phyloP scores from a whole-genome alignment of 2,888 invertebrate genomes.

The Melieria crassipennis region DNA sequence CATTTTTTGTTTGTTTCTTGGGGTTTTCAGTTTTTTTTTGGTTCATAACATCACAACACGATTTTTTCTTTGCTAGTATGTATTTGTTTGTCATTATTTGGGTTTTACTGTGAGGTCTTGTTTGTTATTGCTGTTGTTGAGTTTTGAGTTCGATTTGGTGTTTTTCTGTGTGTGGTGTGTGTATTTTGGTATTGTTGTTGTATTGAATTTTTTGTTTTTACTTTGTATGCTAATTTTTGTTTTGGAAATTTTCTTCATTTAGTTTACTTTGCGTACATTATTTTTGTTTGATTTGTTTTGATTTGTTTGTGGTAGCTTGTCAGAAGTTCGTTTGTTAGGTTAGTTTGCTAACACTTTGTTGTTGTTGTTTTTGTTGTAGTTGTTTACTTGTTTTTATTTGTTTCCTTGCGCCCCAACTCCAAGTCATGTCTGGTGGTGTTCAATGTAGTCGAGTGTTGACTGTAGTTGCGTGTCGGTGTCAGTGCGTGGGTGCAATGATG shows the following conservation, averaged over 20 bases:
- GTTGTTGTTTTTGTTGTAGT: constrained; percentile 27
- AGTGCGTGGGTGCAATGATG: constrained; percentile 21
- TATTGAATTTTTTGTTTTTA: background rate
- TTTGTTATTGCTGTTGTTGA: too few relatives aligned
- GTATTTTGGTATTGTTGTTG: too few relatives aligned
- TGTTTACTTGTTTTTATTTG: constrained; percentile 38
- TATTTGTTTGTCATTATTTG: background rate
- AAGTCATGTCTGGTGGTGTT: constrained; percentile 46
- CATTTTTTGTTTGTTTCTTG: constrained; percentile 31
- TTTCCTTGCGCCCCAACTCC: constrained; percentile 62
- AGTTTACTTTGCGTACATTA: background rate
- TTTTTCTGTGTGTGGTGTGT: too few relatives aligned
- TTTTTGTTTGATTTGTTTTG: background rate
- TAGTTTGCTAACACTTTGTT: too few relatives aligned
- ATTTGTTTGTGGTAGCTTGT: too few relatives aligned
- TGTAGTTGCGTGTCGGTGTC: constrained; percentile 21
- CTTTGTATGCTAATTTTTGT: background rate
- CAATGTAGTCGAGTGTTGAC: constrained; percentile 14
- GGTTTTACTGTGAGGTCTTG: too few relatives aligned
- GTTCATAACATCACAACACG: constrained; percentile 38
- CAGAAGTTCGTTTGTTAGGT: too few relatives aligned
- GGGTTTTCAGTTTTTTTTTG: constrained; percentile 19
- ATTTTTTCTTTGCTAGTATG: background rate
- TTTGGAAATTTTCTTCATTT: background rate
- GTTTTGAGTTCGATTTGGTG: too few relatives aligned